Base-by-base conservation (phyloP, 2,113 vertebrate species). In the Macrotus californicus region DNA sequence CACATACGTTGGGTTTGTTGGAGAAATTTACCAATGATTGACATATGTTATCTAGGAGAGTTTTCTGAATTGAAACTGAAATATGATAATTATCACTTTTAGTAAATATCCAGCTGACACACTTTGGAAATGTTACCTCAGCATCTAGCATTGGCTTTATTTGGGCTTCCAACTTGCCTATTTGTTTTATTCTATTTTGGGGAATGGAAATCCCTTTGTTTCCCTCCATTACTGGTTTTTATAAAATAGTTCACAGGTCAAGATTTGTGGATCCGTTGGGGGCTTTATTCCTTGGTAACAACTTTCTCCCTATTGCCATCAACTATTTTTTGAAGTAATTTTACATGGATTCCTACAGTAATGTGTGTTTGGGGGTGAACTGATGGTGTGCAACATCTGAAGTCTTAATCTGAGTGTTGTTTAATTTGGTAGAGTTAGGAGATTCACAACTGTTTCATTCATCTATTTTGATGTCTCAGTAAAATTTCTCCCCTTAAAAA, bases 61-160 rank as follows among this genome's bases (percentile, higher is more conserved):
- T 24, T 31, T 75, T 95, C 88, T 97, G 93, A 97, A 92, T 88
- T 79, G 73, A 97, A 90, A 82, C 48, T 73, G 39, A 95, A 92
- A 97, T 94, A 86, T 87, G 81, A 95, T 94, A 97, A 95, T 96
- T 93, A 85, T 64, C 86, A 96, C 61, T 96, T 96, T 83, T 89
- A 97, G 95, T 94, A 96, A 92, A 73, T 88, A 83, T 75, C 86
- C 72, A 94, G 88, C 93, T 91, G 93, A 72, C 22, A 88, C 73
- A 86, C 69, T 93, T 90, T 73, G 80, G 82, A 94, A 94, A 94
- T 94, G 94, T 95, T 85, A 81, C 92, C 66, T 95, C 48, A 73
- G 72, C 81, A 94, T 92, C 89, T 89, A 84, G 59, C 29, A 36
- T 34, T 82, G 73, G 36, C 41, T 92, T 94, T 94, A 85, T 95